Base-by-base conservation (phyloP, 2,113 vertebrate genomes). In the Mystacornis crossleyi region DNA sequence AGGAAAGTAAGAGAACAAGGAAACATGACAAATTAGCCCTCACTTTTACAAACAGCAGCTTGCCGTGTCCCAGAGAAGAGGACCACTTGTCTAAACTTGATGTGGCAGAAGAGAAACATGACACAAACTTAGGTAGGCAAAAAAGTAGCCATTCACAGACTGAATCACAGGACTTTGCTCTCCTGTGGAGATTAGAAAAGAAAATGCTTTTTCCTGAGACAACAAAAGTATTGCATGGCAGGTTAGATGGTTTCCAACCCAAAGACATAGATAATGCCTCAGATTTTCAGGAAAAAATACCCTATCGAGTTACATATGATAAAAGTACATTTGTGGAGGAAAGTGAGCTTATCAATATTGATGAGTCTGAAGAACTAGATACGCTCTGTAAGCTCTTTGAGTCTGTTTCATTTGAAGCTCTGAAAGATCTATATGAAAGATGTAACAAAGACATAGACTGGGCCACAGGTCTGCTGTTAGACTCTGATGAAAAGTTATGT, bases 361-460 rank as follows among this genome's bases (percentile, higher is more conserved):
- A 97, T 78, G 98, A 98, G 25, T 97, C 98, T 42, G 98, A 99
- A 95, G 98, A 98, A 93, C 98, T 99, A 53, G 97, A 98, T 65
- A 99, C 98, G 67, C 99, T 99, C 18, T 98, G 98, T 86, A 98
- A 97, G 28, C 98, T 99, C 47, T 99, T 99, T 97, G 99, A 98
- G 29, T 98, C 98, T 5, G 97, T 99, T 93, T 98, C 98, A 61
- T 98, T 98, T 89, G 99, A 99, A 93, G 99, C 98, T 47, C 91
- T 99, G 61, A 99, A 99, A 88, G 99, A 99, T 97, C 97, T 99
- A 55, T 99, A 99, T 97, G 99, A 99, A 92, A 99, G 99, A 94
- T 99, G 99, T 97, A 98, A 99, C 91, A 99, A 98, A 94, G 99
- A 99, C 97, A 97, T 99, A 80, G 98, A 99, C 72, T 99, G 99